Evolutionary conservation across 1,140 invertebrate species (phyloP), one percentile per base, ranked within the genome.

Genomic region (Eurosta solidaginis): DNA sequence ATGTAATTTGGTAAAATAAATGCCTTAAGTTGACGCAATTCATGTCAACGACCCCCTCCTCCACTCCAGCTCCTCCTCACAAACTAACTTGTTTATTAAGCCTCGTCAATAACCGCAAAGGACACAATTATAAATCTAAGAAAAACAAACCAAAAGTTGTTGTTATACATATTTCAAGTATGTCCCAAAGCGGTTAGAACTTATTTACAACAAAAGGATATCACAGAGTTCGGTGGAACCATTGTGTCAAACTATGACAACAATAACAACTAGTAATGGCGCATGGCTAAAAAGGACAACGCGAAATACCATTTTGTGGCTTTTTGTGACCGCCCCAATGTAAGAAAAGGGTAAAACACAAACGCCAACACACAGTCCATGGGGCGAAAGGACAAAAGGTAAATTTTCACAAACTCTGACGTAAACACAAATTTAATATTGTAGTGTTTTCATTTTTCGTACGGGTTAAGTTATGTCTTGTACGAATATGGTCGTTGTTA

Each of bases 61-160:
- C n/a, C 27, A 29, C 3, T n/a, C 54, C 4, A 36, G 17, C 5
- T 68, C 40, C 4, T 6, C 6, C 59, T 22, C 6, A 9, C 6
- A 0, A 10, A 14, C 12, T 25, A n/a, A 9, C 5, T 40, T 9
- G 33, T 68, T 33, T 59, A 59, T 59, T 59, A 42, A 33, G n/a
- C n/a, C n/a, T 33, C 36, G 6, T 2, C 59, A n/a, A 40, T 40
- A 68, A 68, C 59, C 59, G n/a, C 59, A 68, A 68, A 68, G 59
- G 59, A 68, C 59, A 27, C 33, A 68, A 68, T 68, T 68, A 68
- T 68, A 68, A 68, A 68, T 68, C 59, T 68, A 68, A 68, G 59
- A 40, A 68, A 68, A 68, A 68, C 59, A 68, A 68, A 40, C 33
- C 59, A 33, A 68, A 68, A 68, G 59, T 68, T 68, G 59, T 68